A percentile compares a stretch with the other conserved stretches of the same genome.
Evolutionary conservation across 1,140 invertebrate species (phyloP).

Genomic region (Akabosia matsudoensis): DNA sequence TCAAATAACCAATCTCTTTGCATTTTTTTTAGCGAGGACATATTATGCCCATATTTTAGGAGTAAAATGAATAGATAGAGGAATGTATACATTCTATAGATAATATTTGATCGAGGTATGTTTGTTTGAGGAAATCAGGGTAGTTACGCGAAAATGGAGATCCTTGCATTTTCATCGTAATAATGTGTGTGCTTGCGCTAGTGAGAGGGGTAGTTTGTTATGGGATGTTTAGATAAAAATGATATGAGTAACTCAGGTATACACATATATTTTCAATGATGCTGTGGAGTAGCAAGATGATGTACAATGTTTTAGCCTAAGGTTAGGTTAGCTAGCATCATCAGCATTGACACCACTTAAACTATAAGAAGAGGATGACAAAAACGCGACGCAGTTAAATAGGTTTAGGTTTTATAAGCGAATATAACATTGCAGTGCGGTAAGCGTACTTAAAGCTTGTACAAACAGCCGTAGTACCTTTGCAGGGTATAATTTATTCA

Average conservation of each 20-base stretch:
- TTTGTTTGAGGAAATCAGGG: too few species aligned
- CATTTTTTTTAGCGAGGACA: neutral
- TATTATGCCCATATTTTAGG: neutral
- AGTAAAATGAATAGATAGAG: too few species aligned
- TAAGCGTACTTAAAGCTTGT: neutral
- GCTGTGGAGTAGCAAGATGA: neutral
- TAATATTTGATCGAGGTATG: too few species aligned
- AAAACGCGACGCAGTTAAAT: neutral
- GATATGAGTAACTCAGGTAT: neutral
- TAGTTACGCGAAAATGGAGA: too few species aligned
- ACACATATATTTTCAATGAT: neutral
- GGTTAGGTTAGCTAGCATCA: constrained; percentile 13
- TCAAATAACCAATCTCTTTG: neutral
- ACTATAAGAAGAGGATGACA: neutral
- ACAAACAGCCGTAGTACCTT: neutral
- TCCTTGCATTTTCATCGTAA: too few species aligned
- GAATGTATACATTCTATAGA: too few species aligned
- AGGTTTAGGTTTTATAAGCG: neutral
- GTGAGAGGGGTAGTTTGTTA: neutral
- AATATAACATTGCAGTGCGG: too few species aligned
- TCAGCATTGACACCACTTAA: constrained; percentile 19
- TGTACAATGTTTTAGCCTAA: neutral
- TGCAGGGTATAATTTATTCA: constrained; percentile 2
- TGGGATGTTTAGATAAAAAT: neutral
- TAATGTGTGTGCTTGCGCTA: neutral